A percentile compares a stretch with the other conserved stretches of the same genome.
Evolutionary conservation across 2,888 invertebrate genomes (phyloP).

Genomic region (Lamellibrachia satsuma): DNA sequence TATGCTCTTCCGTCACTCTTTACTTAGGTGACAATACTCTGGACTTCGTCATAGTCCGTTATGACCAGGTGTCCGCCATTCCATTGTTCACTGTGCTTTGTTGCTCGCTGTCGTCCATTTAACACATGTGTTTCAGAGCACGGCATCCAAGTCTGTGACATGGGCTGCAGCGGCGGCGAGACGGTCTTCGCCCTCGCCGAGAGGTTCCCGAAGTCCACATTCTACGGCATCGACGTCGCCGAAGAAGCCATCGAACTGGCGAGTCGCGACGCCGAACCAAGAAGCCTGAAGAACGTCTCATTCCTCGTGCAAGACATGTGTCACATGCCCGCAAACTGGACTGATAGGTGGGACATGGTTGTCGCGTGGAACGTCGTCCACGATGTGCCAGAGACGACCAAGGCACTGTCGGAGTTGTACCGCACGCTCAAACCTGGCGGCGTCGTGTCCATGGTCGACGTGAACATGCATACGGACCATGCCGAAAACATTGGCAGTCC

Average conservation of each 20-base stretch:
- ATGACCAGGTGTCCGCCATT: no score
- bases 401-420: slow-evolving; percentile 26
- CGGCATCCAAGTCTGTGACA: slow-evolving; percentile 25
- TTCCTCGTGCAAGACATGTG: slow-evolving; percentile 28
- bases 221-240: slow-evolving; percentile 30
- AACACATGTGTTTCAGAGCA: slow-evolving; percentile 17
- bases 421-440: slow-evolving; percentile 31
- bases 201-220: slow-evolving; percentile 26
- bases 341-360: slow-evolving; percentile 24
- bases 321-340: slow-evolving; percentile 28
- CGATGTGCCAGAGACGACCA: slow-evolving; percentile 31
- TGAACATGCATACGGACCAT: slow-evolving; percentile 22
- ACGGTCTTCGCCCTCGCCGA: slow-evolving; percentile 19
- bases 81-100: background rate
- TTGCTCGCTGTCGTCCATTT: background rate
- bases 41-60: no score
- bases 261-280: background rate
- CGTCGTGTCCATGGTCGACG: slow-evolving; percentile 26
- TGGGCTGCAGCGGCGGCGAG: slow-evolving; percentile 27
- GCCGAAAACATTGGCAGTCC: slow-evolving; percentile 17
- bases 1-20: no score
- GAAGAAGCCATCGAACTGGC: slow-evolving; percentile 28
- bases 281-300: background rate
- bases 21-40: no score
- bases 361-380: slow-evolving; percentile 28